phyloP scores from a whole-genome alignment of 2,113 vertebrate species.

The Apeltes quadracus region DNA sequence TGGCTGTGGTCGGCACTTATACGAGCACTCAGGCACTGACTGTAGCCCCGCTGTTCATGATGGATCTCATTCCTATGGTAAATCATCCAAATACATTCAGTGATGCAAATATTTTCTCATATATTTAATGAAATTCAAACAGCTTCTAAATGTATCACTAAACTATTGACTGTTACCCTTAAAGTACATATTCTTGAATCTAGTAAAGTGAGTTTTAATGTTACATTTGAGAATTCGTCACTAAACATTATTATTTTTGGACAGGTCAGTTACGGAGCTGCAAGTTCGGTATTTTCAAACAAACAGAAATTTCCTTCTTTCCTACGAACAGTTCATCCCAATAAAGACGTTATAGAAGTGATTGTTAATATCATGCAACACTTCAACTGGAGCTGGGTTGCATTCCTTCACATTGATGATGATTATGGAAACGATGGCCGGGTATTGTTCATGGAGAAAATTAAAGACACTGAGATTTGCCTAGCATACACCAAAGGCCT shows the following conservation, averaged over 20 bases:
- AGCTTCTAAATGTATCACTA: neutral
- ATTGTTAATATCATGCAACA: constrained; percentile 76
- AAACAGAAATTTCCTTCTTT: constrained; percentile 83
- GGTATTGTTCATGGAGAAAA: constrained; percentile 65
- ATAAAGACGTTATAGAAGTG: constrained; percentile 77
- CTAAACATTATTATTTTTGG: neutral
- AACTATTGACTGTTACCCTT: neutral
- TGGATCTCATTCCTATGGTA: constrained; percentile 84
- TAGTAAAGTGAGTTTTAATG: neutral
- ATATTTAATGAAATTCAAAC: neutral
- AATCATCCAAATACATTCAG: constrained; percentile 2
- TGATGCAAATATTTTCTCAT: neutral
- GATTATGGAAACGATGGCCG: constrained; percentile 71
- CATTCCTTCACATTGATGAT: constrained; percentile 74
- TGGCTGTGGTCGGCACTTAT: constrained; percentile 50
- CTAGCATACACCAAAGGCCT: constrained; percentile 79
- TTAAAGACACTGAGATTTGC: constrained; percentile 62
- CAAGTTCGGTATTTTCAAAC: constrained; percentile 67
- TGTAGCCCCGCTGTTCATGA: constrained; percentile 76
- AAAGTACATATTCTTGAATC: neutral
- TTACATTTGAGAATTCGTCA: neutral
- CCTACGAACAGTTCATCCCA: constrained; percentile 82
- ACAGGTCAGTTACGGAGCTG: constrained; percentile 86
- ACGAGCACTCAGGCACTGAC: constrained; percentile 62
- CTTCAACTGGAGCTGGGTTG: constrained; percentile 87